These are phyloP conservation scores for Eulemur albifrons DNA, from an alignment of 2,797 vertebrate genomes.

Conservation along the genomic window DNA sequence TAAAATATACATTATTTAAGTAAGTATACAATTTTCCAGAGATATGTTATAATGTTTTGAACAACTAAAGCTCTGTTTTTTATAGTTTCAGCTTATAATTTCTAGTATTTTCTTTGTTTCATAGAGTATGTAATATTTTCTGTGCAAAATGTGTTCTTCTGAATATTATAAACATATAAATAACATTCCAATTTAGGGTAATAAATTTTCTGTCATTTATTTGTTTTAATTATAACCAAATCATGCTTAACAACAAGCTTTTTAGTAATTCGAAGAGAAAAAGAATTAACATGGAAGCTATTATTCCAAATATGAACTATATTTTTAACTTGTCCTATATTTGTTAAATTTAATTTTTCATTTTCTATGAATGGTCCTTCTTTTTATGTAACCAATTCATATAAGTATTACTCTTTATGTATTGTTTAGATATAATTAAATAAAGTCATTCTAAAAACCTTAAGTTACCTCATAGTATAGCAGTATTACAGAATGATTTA, in stretches of 20 bases:
- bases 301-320: neutral
- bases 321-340: neutral
- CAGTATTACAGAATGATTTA: conserved; percentile 10
- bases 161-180: conserved; percentile 42
- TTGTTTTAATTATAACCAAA: neutral
- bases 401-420: neutral
- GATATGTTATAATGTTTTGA: neutral
- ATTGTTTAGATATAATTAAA: conserved; percentile 6
- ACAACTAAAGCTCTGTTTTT: conserved; percentile 48
- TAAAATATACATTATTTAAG: conserved; percentile 12
- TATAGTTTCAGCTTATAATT: neutral
- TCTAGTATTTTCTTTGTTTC: conserved; percentile 29
- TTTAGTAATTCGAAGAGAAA: conserved; percentile 7
- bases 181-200: neutral
- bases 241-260: neutral
- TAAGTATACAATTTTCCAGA: conserved; percentile 1
- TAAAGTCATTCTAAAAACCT: conserved; percentile 30
- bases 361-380: neutral
- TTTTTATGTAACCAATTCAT: neutral
- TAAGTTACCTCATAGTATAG: neutral
- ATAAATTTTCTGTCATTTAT: conserved; percentile 6
- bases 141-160: neutral
- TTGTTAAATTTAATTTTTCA: conserved; percentile 27
- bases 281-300: neutral
- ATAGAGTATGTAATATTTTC: neutral